phyloP scores from a whole-genome alignment of 2,888 invertebrate species.

The Chloroclysta siterata region DNA sequence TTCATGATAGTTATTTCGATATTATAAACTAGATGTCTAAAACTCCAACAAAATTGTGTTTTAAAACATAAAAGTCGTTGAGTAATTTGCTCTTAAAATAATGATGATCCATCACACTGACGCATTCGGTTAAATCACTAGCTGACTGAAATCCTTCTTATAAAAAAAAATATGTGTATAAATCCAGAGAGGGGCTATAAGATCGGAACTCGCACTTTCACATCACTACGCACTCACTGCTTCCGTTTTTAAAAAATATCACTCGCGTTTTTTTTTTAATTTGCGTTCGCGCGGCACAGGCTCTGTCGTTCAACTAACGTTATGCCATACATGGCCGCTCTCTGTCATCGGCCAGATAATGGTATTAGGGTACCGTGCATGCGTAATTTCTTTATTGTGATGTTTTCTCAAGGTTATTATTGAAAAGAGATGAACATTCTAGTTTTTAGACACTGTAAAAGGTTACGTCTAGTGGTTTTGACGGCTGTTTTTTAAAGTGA shows the following conservation, averaged over 20 bases:
- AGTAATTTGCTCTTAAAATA: constrained; percentile 30
- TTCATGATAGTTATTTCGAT: too few species aligned
- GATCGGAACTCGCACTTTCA: constrained; percentile 32
- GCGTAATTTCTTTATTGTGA: constrained; percentile 28
- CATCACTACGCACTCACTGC: constrained; percentile 35
- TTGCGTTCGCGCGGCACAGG: constrained; percentile 39
- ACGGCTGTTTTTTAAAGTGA: too few species aligned
- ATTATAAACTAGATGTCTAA: too few species aligned
- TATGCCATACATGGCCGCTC: constrained; percentile 38
- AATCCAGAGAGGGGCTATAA: constrained; percentile 7
- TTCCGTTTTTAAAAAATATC: constrained; percentile 30
- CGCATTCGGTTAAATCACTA: constrained; percentile 28
- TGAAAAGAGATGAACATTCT: too few species aligned
- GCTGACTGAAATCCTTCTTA: not conserved
- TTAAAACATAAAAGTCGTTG: constrained; percentile 2
- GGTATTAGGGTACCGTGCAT: constrained; percentile 37
- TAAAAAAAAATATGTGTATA: not conserved
- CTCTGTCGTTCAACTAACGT: constrained; percentile 28
- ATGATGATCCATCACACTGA: constrained; percentile 33
- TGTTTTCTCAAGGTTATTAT: constrained; percentile 25
- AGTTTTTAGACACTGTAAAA: too few species aligned
- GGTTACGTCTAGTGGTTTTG: too few species aligned
- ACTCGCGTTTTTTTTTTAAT: constrained; percentile 35
- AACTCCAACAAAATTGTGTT: not conserved
- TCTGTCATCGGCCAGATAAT: constrained; percentile 44